phyloP scores from a whole-genome alignment of 1,140 invertebrate genomes.

The Anagrus nilaparvatae region DNA sequence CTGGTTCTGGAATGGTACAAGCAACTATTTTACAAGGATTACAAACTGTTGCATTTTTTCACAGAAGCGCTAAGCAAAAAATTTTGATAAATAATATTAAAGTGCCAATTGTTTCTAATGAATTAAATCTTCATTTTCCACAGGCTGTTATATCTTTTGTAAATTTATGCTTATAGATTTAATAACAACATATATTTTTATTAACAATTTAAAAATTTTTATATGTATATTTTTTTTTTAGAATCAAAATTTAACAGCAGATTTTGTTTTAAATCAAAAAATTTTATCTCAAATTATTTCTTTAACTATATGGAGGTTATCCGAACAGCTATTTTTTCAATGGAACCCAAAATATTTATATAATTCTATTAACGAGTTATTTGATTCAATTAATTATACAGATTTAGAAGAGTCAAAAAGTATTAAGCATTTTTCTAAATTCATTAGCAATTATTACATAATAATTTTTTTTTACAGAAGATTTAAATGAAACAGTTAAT shows the following conservation, averaged over 20 bases:
- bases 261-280: slow-evolving; percentile 15
- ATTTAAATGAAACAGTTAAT: slow-evolving; percentile 16
- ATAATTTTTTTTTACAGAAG: slow-evolving; percentile 17
- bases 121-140: slow-evolving; percentile 27
- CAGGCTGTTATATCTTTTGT: slow-evolving; percentile 31
- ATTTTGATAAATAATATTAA: too few species aligned
- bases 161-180: neutral
- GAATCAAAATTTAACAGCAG: slow-evolving; percentile 10
- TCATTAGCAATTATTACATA: neutral
- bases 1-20: slow-evolving; percentile 33
- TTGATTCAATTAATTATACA: slow-evolving; percentile 20
- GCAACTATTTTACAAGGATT: slow-evolving; percentile 26
- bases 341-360: slow-evolving; percentile 33
- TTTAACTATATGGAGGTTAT: slow-evolving; percentile 31
- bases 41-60: slow-evolving; percentile 8
- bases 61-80: slow-evolving; percentile 10
- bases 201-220: neutral
- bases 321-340: slow-evolving; percentile 31
- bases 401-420: slow-evolving; percentile 21
- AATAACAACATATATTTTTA: neutral
- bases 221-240: neutral
- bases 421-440: slow-evolving; percentile 12
- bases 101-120: too few species aligned
- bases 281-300: slow-evolving; percentile 28
- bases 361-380: slow-evolving; percentile 16